A percentile compares a stretch with the other conserved stretches of the same genome.
These are phyloP conservation scores for Pomacea canaliculata DNA, from an alignment of 2,888 invertebrate species.

Conservation along the genomic window DNA sequence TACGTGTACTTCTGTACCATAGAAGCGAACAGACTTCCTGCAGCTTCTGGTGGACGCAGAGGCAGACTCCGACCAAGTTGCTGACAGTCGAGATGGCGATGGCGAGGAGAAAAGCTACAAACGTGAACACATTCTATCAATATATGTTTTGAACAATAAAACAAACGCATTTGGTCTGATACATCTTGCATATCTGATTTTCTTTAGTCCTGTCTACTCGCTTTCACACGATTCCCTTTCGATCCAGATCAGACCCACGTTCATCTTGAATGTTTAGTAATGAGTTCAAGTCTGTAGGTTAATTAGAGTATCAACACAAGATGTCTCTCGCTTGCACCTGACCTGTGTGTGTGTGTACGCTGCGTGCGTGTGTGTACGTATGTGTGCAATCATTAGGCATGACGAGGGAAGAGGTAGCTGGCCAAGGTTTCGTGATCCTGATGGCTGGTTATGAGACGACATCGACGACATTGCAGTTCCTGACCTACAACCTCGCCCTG, in stretches of 20 bases:
- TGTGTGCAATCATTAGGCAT: slow-evolving; percentile 12
- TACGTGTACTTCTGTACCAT: not conserved
- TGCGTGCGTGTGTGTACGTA: too few species aligned
- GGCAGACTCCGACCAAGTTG: slow-evolving; percentile 1
- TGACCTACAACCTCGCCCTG: slow-evolving; percentile 26
- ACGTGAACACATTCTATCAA: not conserved
- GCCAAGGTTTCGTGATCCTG: slow-evolving; percentile 28
- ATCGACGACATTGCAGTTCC: slow-evolving; percentile 25
- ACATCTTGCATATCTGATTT: too few species aligned
- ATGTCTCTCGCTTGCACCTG: too few species aligned
- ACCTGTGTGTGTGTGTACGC: too few species aligned
- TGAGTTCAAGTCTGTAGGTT: too few species aligned
- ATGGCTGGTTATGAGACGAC: slow-evolving; percentile 33
- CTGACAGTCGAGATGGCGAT: not conserved
- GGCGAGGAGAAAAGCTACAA: slow-evolving; percentile 3
- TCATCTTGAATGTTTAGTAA: too few species aligned
- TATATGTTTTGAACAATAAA: too few species aligned
- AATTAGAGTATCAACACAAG: too few species aligned
- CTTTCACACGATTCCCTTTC: too few species aligned
- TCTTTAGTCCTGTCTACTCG: too few species aligned
- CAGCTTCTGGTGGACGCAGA: slow-evolving; percentile 33
- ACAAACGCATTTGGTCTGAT: too few species aligned
- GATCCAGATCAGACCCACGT: too few species aligned
- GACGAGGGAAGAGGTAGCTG: slow-evolving; percentile 27
- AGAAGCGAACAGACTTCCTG: slow-evolving; percentile 25